Conservation (phyloP, 1,140 invertebrate genomes). For the Eubasilissa regina region DNA sequence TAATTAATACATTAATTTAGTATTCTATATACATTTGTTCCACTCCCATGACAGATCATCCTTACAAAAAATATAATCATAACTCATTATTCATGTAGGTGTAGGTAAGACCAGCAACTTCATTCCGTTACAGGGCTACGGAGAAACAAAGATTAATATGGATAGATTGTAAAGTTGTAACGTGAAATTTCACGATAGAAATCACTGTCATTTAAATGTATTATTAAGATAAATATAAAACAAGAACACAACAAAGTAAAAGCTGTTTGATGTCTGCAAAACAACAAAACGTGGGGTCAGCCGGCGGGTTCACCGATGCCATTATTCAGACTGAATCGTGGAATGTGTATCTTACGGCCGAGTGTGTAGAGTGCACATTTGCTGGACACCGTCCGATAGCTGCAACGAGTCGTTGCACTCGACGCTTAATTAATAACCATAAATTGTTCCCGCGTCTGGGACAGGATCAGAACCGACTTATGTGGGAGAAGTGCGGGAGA, state of each 20-base stretch:
- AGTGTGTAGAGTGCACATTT: background rate
- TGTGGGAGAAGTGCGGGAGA: background rate
- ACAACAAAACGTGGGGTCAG: slow-evolving; percentile 24
- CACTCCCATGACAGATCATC: no score
- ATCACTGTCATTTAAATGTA: background rate
- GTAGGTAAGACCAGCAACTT: no score
- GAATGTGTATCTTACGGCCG: background rate
- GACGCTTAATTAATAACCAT: slow-evolving; percentile 43
- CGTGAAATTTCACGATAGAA: background rate
- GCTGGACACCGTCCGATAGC: slow-evolving; percentile 15
- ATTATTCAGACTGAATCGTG: background rate
- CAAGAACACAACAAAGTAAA: slow-evolving; percentile 15
- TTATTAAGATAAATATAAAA: slow-evolving; percentile 15
- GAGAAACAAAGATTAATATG: no score
- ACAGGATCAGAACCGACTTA: slow-evolving; percentile 1
- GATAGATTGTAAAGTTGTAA: no score
- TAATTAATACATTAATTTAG: no score
- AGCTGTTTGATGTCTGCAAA: slow-evolving; percentile 11
- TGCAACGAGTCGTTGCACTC: slow-evolving; percentile 43
- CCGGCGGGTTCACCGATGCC: slow-evolving; percentile 31
- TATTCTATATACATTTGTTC: no score
- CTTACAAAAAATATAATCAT: no score
- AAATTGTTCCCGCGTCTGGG: slow-evolving; percentile 32
- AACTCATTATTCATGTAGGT: no score
- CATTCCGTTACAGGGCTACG: no score